Percentiles rank a stretch among this genome's conserved stretches.
Evolutionary conservation across 2,113 vertebrate species (phyloP).

Genomic region (Hemibagrus wyckioides): DNA sequence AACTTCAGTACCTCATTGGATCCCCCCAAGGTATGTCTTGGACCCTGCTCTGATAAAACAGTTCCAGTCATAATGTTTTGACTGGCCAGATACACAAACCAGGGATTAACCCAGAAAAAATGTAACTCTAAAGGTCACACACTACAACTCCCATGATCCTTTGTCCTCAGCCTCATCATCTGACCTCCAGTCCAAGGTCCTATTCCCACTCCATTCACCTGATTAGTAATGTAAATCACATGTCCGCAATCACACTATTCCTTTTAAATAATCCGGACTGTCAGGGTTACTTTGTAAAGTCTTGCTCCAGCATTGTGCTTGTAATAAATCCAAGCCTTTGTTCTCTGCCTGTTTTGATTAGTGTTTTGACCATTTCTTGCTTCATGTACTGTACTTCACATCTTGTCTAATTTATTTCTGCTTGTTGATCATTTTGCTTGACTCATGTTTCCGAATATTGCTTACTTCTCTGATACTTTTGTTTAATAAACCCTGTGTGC

Average conservation of each 20-base stretch:
- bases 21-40: neutral
- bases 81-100: neutral
- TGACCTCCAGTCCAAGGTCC: neutral
- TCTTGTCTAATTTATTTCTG: neutral
- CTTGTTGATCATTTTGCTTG: neutral
- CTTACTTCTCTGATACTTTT: neutral
- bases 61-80: neutral
- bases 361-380: neutral
- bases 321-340: neutral
- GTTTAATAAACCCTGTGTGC: neutral
- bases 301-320: neutral
- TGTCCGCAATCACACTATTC: neutral
- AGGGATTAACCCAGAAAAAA: neutral
- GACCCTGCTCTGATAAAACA: neutral
- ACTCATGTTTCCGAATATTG: neutral
- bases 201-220: neutral
- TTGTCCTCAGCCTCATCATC: neutral
- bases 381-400: neutral
- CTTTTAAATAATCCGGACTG: neutral
- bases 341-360: neutral
- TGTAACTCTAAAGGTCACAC: neutral
- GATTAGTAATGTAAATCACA: conserved; percentile 11
- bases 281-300: conserved; percentile 9
- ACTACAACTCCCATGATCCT: neutral
- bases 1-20: neutral